Evolutionary conservation across 2,797 vertebrate genomes (phyloP).

Genomic region (Pachyuromys duprasi): DNA sequence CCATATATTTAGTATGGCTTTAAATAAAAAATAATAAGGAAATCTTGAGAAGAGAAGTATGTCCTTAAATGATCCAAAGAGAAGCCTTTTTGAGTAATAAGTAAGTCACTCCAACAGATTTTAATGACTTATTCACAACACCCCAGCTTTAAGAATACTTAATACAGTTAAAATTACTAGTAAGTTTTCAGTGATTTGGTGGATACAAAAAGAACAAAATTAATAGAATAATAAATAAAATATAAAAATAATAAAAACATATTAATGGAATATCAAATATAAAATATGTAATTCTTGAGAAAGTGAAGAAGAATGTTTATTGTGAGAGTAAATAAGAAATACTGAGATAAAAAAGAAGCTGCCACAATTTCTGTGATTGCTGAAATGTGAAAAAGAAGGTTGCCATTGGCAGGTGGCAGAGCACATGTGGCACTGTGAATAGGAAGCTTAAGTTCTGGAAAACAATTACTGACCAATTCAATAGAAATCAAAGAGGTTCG

Average conservation of each 20-base stretch:
- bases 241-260: background rate
- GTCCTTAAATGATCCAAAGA: background rate
- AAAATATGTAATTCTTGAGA: background rate
- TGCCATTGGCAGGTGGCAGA: background rate
- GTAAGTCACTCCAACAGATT: background rate
- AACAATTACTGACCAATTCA: background rate
- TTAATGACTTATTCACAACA: background rate
- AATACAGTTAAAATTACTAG: background rate
- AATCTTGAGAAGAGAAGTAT: background rate
- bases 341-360: background rate
- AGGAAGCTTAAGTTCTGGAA: background rate
- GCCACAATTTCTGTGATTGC: background rate
- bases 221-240: background rate
- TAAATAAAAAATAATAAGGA: background rate
- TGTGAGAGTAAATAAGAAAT: background rate
- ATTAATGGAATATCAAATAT: background rate
- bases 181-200: background rate
- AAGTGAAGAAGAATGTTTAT: constrained; percentile 8
- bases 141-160: background rate
- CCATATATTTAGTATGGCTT: background rate
- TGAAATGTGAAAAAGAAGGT: background rate
- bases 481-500: background rate
- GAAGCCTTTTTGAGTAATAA: background rate
- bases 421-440: background rate
- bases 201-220: background rate